These are phyloP conservation scores for Dissostichus mawsoni DNA, from an alignment of 2,113 vertebrate species.

Conservation along the genomic window DNA sequence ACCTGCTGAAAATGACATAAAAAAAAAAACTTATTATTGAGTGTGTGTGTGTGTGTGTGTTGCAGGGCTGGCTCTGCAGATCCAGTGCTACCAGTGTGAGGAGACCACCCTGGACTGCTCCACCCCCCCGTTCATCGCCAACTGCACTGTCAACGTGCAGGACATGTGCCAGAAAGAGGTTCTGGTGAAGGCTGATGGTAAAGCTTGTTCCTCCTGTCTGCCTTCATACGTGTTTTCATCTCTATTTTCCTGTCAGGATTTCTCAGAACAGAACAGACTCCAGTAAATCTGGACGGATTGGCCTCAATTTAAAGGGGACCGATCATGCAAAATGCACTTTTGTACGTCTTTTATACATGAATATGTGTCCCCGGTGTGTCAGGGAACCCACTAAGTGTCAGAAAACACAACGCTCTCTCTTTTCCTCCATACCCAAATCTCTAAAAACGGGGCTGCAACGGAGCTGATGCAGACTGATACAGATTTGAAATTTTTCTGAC, in stretches of 20 bases:
- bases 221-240: not conserved
- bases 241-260: not conserved
- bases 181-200: constrained; percentile 95
- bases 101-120: constrained; percentile 96
- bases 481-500: too few species aligned
- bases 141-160: constrained; percentile 98
- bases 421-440: too few species aligned
- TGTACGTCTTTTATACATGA: too few species aligned
- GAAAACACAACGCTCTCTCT: too few species aligned
- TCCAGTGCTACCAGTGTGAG: constrained; percentile 98
- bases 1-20: too few species aligned
- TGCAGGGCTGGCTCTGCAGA: constrained; percentile 86
- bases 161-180: constrained; percentile 99
- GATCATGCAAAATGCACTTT: too few species aligned
- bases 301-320: not conserved
- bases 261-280: not conserved
- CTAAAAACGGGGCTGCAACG: too few species aligned
- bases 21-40: too few species aligned
- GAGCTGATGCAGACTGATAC: too few species aligned
- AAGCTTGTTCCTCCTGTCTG: constrained; percentile 14
- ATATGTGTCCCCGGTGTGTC: too few species aligned
- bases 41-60: constrained; percentile 4
- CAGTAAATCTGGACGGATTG: not conserved
- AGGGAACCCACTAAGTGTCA: too few species aligned
- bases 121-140: constrained; percentile 94